Conservation (phyloP, 2,888 invertebrate genomes). For the Drosophila flavopinicola region DNA sequence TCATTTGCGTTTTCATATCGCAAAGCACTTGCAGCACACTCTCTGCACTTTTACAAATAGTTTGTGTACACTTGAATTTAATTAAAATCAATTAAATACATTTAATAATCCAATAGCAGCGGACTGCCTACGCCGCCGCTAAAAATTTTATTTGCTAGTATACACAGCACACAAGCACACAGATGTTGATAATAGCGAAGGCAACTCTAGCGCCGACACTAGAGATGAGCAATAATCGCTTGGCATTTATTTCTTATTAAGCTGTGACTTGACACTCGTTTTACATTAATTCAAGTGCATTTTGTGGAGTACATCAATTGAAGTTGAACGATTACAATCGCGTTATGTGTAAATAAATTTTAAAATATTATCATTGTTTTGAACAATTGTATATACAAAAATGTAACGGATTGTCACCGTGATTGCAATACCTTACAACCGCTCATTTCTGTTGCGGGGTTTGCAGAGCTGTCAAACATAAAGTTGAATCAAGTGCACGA, state of each 20-base stretch:
- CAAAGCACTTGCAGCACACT: constrained; percentile 6
- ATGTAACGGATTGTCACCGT: not conserved
- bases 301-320: too few relatives aligned
- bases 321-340: too few relatives aligned
- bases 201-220: constrained; percentile 51
- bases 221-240: constrained; percentile 26
- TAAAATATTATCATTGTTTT: too few relatives aligned
- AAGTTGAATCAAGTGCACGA: not conserved
- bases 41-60: constrained; percentile 2
- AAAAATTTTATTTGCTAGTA: constrained; percentile 71
- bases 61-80: constrained; percentile 11
- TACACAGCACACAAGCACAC: constrained; percentile 68
- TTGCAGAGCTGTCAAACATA: too few relatives aligned
- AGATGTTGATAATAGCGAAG: constrained; percentile 44
- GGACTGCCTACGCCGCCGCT: constrained; percentile 62
- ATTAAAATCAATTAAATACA: constrained; percentile 14
- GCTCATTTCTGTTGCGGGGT: too few relatives aligned
- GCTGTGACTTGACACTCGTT: not conserved
- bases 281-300: too few relatives aligned
- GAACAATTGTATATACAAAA: not conserved
- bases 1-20: constrained; percentile 25
- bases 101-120: constrained; percentile 12
- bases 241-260: constrained; percentile 4
- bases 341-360: too few relatives aligned
- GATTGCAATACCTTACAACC: not conserved